Evolutionary conservation across 1,140 invertebrate genomes (phyloP).

Genomic region (Drosophila lini): DNA sequence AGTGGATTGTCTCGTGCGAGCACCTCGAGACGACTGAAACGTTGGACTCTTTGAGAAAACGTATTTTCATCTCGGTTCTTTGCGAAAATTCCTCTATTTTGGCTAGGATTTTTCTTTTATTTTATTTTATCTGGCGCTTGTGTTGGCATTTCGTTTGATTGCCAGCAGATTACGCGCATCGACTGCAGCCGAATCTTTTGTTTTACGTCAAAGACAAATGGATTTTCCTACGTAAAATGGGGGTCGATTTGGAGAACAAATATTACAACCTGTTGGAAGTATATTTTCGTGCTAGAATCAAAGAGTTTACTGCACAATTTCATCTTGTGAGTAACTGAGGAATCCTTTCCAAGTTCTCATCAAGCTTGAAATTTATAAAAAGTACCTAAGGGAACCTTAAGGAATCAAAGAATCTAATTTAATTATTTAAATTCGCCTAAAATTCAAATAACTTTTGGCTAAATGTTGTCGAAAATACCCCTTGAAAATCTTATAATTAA

Average conservation of each 20-base stretch:
- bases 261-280: conserved; percentile 27
- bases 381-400: no score
- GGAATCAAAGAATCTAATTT: no score
- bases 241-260: not conserved
- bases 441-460: not conserved
- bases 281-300: not conserved
- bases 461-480: no score
- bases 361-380: no score
- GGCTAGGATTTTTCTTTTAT: conserved; percentile 53
- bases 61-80: conserved; percentile 60
- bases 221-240: conserved; percentile 4
- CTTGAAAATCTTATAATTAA: not conserved
- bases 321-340: not conserved
- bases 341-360: no score
- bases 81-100: conserved; percentile 49
- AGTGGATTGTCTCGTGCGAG: conserved; percentile 56
- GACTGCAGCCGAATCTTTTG: conserved; percentile 41
- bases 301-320: not conserved
- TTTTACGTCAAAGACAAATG: conserved; percentile 58
- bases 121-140: conserved; percentile 53
- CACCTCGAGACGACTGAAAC: conserved; percentile 64
- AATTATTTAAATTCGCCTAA: not conserved
- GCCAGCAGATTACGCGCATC: conserved; percentile 57
- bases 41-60: conserved; percentile 64
- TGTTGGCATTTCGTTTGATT: conserved; percentile 41